Evolutionary conservation across 2,113 vertebrate species (phyloP).

Genomic region (Coptodon bakossiorum): DNA sequence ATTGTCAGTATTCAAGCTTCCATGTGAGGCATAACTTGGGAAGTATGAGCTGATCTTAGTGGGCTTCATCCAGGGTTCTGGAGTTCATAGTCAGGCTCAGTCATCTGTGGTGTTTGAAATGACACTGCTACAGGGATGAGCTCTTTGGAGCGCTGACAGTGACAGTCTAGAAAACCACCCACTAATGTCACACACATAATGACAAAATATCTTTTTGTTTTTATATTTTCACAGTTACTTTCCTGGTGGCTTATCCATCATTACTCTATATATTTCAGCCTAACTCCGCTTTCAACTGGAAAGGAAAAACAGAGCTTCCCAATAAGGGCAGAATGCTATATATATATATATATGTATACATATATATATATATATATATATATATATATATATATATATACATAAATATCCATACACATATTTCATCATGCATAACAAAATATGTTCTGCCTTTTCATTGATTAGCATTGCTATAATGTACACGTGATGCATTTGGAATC

Average conservation of each 20-base stretch:
- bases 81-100: background rate
- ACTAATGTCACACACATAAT: background rate
- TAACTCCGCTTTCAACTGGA: background rate
- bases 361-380: too few relatives aligned
- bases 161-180: background rate
- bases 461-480: background rate
- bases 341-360: background rate
- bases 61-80: background rate
- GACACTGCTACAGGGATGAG: background rate
- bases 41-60: conserved; percentile 18
- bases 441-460: background rate
- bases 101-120: conserved; percentile 15
- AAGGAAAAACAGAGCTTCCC: background rate
- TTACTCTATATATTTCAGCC: background rate
- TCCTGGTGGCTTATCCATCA: background rate
- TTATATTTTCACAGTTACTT: background rate
- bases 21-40: background rate
- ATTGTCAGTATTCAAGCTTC: background rate
- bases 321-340: background rate
- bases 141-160: background rate
- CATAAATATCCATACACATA: background rate
- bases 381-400: background rate
- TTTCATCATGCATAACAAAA: background rate
- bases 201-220: background rate
- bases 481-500: background rate